A percentile compares a stretch with the other conserved stretches of the same genome.
Evolutionary conservation across 2,113 vertebrate genomes (phyloP).

Genomic region (Synodontis membranacea): DNA sequence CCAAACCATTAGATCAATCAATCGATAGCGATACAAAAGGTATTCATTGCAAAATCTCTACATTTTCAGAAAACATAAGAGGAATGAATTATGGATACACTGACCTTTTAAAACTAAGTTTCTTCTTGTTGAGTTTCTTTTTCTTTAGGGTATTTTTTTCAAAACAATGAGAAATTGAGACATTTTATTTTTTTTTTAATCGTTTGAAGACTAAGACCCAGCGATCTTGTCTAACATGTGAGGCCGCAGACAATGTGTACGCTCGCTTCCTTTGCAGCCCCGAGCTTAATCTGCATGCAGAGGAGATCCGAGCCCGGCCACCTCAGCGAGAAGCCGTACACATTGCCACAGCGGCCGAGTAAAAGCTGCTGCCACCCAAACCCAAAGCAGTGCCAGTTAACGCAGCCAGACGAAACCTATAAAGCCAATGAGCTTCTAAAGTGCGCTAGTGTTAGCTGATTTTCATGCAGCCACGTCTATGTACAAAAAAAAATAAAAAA

Average conservation of each 20-base stretch:
- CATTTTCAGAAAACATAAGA: conserved; percentile 9
- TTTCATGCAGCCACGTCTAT: conserved; percentile 58
- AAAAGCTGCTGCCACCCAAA: conserved; percentile 47
- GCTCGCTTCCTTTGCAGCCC: conserved; percentile 74
- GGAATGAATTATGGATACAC: conserved; percentile 60
- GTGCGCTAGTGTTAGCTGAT: conserved; percentile 49
- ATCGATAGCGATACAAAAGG: not conserved
- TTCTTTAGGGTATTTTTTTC: conserved; percentile 59
- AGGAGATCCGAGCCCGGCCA: conserved; percentile 62
- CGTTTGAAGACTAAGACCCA: conserved; percentile 63
- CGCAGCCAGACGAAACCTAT: not conserved
- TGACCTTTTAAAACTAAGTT: conserved; percentile 71
- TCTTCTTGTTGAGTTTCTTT: conserved; percentile 61
- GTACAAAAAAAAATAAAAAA: too few relatives aligned
- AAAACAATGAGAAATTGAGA: conserved; percentile 59
- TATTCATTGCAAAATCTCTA: conserved; percentile 10
- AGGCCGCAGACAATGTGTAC: conserved; percentile 74
- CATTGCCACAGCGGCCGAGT: conserved; percentile 66
- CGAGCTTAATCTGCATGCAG: conserved; percentile 63
- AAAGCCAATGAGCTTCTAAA: not conserved
- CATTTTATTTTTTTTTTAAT: conserved; percentile 47
- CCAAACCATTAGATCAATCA: not conserved
- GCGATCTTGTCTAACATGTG: conserved; percentile 66
- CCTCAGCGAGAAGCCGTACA: conserved; percentile 76
- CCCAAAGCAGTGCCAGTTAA: conserved; percentile 45